A percentile compares a stretch with the other conserved stretches of the same genome.
These are phyloP conservation scores for Dreissena polymorpha DNA, from an alignment of 1,140 invertebrate genomes.

Conservation along the genomic window DNA sequence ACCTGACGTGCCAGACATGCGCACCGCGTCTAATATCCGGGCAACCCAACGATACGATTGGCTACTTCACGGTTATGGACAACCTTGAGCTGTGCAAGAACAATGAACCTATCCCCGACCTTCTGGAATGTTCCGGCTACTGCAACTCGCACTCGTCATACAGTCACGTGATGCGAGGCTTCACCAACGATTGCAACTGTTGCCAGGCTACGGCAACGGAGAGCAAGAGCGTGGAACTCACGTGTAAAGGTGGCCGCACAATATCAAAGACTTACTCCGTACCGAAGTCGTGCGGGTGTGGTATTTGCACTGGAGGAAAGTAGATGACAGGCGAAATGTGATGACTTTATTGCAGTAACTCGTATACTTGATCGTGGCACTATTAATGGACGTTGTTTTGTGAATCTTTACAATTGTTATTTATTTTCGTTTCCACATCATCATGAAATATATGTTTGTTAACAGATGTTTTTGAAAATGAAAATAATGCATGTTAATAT, in stretches of 20 bases:
- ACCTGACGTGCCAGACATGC: constrained; percentile 44
- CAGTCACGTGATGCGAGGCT: constrained; percentile 55
- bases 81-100: constrained; percentile 56
- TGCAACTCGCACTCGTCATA: constrained; percentile 59
- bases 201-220: constrained; percentile 55
- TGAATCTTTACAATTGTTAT: too few species aligned
- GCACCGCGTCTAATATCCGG: constrained; percentile 54
- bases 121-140: constrained; percentile 61
- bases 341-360: too few species aligned
- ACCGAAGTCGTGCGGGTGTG: constrained; percentile 58
- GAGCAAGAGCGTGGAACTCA: constrained; percentile 49
- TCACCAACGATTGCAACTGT: constrained; percentile 60
- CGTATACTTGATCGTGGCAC: too few species aligned
- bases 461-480: too few species aligned
- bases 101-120: constrained; percentile 52
- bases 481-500: too few species aligned
- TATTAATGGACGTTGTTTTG: too few species aligned
- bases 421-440: too few species aligned
- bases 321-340: not conserved
- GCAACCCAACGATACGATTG: constrained; percentile 51
- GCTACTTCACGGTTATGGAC: constrained; percentile 56
- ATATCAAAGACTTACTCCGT: constrained; percentile 56
- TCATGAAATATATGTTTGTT: too few species aligned
- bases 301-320: constrained; percentile 51
- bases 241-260: constrained; percentile 55